Percentiles rank a stretch among this genome's conserved stretches.
These are phyloP conservation scores for Pipistrellus kuhlii DNA, from an alignment of 2,797 vertebrate species.

Conservation along the genomic window DNA sequence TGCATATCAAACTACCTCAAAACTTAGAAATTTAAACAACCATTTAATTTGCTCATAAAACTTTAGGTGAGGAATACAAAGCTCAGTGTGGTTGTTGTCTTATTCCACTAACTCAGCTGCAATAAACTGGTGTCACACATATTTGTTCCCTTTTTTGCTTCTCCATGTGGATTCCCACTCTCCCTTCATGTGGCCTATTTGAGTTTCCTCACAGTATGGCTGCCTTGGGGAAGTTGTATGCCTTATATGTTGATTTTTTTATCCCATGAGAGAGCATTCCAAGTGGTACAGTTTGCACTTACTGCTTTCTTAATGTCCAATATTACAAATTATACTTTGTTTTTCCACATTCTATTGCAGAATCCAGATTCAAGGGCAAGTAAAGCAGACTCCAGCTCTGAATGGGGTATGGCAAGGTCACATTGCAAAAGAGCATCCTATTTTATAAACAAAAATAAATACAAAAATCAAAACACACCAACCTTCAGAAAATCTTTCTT, in stretches of 20 bases:
- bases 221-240: neutral
- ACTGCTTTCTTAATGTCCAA: slow-evolving; percentile 8
- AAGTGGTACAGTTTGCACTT: neutral
- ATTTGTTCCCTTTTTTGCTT: neutral
- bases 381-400: neutral
- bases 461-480: slow-evolving; percentile 1
- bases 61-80: neutral
- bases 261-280: neutral
- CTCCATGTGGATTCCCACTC: neutral
- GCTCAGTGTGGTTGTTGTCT: neutral
- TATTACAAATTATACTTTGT: neutral
- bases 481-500: neutral
- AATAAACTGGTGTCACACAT: neutral
- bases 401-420: neutral
- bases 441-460: slow-evolving; percentile 29
- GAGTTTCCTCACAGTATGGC: neutral
- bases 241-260: neutral
- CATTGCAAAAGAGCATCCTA: neutral
- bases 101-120: neutral
- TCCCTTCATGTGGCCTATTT: neutral
- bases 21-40: neutral
- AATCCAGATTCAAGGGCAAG: neutral
- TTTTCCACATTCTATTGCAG: neutral
- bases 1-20: neutral
- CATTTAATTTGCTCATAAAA: neutral